phyloP scores from a whole-genome alignment of 2,797 vertebrate species.

The Masticophis lateralis region DNA sequence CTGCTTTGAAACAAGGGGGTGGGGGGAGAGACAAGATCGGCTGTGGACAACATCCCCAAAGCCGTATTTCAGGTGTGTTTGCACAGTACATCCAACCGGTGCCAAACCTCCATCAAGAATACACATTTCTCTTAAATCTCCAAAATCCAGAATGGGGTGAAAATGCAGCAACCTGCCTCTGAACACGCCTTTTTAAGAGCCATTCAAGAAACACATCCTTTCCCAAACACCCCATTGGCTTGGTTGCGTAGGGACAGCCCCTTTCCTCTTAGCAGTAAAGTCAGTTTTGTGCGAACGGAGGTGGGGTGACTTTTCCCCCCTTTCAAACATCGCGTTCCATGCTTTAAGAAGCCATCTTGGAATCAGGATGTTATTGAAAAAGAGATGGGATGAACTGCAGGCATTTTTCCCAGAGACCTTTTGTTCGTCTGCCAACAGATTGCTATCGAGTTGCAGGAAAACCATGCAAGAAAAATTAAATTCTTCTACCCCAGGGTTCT shows the following conservation, averaged over 20 bases:
- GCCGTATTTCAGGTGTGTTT: fast-evolving
- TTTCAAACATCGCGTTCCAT: neutral
- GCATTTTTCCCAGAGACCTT: neutral
- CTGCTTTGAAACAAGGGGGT: neutral
- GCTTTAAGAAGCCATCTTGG: neutral
- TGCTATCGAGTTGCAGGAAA: neutral
- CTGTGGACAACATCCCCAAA: neutral
- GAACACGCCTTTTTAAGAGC: neutral
- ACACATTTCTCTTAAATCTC: neutral
- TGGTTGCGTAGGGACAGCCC: fast-evolving
- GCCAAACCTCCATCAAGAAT: neutral
- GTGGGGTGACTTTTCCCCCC: neutral
- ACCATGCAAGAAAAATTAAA: neutral
- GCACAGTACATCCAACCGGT: neutral
- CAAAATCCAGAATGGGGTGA: neutral
- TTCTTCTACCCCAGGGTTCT: neutral
- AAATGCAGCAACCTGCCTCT: neutral
- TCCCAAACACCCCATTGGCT: fast-evolving
- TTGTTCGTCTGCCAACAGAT: neutral
- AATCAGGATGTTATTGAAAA: neutral
- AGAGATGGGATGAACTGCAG: neutral
- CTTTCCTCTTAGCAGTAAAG: neutral
- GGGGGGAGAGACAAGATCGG: neutral
- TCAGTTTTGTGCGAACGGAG: neutral
- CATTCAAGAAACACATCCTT: neutral